Evolutionary conservation across 2,113 vertebrate species (phyloP), one percentile per base, ranked within the genome.

Genomic region (Melanotaenia duboulayi): DNA sequence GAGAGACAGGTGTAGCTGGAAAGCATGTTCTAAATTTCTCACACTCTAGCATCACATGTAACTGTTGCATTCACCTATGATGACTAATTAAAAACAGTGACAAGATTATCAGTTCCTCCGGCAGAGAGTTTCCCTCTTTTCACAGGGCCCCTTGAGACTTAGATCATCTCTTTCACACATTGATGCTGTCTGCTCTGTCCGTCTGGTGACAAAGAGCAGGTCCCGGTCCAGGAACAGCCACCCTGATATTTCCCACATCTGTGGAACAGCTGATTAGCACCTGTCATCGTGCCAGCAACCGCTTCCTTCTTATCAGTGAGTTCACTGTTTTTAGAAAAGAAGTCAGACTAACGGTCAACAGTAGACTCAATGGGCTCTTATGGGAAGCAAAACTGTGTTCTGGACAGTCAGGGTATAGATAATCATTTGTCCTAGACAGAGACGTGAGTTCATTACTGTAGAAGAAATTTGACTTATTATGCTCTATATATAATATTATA

Each of bases 151-250:
- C 37, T 62, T 37, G 32, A 60, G 51, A 65, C 81, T 84, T 80
- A 92, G 88, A 84, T 90, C 83, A 89, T 71, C 66, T 72, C 37
- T 66, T 88, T 91, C 86, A 89, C 90, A 89, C 87, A 70, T 88
- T 8, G 40, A 72, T 75, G 72, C 76, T 84, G 87, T 82, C 78
- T 73, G 71, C 14, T 71, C 62, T 63, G 87, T 80, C 76, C 55
- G 67, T 65, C 28, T 10, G 10, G 20, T 87, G 88, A 93, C 89
- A 86, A 65, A 78, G 55, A 60, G 62, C 91, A 92, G 90, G 65
- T 77, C 64, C 80, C 8, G 24, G 49, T 55, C 51, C 71, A 76
- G 76, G 60, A 89, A 85, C 84, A 56, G 51, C 70, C 65, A 37
- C 57, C 61, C 66, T 68, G 81, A 71, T 71, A 73, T 67, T 89